phyloP scores from a whole-genome alignment of 2,113 vertebrate species.

The Aptenodytes forsteri region DNA sequence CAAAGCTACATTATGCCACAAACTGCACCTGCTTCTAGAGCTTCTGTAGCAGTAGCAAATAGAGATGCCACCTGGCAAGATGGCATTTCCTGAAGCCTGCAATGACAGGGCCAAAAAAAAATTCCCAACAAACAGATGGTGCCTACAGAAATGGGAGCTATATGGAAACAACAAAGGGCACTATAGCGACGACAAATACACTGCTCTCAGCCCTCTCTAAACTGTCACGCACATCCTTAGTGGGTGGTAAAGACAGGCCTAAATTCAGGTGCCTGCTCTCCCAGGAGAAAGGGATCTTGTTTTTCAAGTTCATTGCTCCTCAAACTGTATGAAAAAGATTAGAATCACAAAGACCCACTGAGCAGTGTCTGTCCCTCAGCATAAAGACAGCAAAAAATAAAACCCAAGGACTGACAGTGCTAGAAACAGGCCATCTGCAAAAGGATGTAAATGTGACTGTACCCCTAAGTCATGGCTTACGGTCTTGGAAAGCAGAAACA shows the following conservation, averaged over 20 bases:
- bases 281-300: constrained; percentile 49
- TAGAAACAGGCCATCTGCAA: constrained; percentile 59
- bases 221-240: constrained; percentile 52
- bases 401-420: constrained; percentile 13
- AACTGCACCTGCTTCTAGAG: constrained; percentile 63
- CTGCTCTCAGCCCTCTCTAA: constrained; percentile 15
- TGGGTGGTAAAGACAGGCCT: constrained; percentile 56
- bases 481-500: constrained; percentile 21
- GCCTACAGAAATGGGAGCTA: constrained; percentile 39
- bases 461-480: constrained; percentile 22
- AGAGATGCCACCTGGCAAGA: constrained; percentile 67
- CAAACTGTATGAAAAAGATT: constrained; percentile 59
- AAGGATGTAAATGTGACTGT: constrained; percentile 58
- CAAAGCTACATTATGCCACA: constrained; percentile 63
- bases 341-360: constrained; percentile 63
- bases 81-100: constrained; percentile 62
- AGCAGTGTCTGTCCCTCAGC: constrained; percentile 44
- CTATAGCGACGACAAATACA: neutral
- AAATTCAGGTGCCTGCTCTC: constrained; percentile 63
- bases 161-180: constrained; percentile 33
- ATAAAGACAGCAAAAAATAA: constrained; percentile 58
- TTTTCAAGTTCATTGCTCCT: constrained; percentile 58
- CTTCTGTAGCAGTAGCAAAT: constrained; percentile 25
- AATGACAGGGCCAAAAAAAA: neutral
- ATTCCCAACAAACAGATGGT: constrained; percentile 59